phyloP scores from a whole-genome alignment of 2,888 invertebrate species.

The Halictus quadricinctus region DNA sequence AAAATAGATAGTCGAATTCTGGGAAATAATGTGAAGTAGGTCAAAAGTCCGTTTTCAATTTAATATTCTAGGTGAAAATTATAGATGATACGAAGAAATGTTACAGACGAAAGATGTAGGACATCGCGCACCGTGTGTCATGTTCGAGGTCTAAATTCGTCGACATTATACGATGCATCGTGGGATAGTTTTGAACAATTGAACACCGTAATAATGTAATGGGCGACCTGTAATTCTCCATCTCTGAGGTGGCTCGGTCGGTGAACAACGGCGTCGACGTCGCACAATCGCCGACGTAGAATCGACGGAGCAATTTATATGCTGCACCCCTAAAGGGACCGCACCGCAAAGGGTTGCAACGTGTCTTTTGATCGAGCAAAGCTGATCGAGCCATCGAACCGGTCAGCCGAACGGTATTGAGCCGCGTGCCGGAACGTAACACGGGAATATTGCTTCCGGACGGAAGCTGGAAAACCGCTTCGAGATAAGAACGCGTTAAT shows the following conservation, averaged over 20 bases:
- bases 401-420: conserved; percentile 50
- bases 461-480: not conserved
- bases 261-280: not conserved
- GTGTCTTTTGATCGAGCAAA: conserved; percentile 63
- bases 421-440: conserved; percentile 23
- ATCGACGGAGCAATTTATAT: conserved; percentile 41
- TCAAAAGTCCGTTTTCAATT: no score
- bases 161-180: not conserved
- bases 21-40: not conserved
- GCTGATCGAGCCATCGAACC: conserved; percentile 52
- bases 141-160: not conserved
- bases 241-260: not conserved
- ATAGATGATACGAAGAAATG: not conserved
- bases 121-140: not conserved
- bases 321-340: conserved; percentile 38
- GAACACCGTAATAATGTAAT: not conserved
- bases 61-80: not conserved
- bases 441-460: conserved; percentile 47
- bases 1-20: not conserved
- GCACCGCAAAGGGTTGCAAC: conserved; percentile 55
- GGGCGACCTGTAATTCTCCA: not conserved
- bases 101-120: not conserved
- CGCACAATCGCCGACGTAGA: conserved; percentile 35
- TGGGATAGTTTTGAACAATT: not conserved
- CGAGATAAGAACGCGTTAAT: conserved; percentile 53